Base-by-base conservation (phyloP, 2,113 vertebrate genomes). In the Lepidothrix coronata region DNA sequence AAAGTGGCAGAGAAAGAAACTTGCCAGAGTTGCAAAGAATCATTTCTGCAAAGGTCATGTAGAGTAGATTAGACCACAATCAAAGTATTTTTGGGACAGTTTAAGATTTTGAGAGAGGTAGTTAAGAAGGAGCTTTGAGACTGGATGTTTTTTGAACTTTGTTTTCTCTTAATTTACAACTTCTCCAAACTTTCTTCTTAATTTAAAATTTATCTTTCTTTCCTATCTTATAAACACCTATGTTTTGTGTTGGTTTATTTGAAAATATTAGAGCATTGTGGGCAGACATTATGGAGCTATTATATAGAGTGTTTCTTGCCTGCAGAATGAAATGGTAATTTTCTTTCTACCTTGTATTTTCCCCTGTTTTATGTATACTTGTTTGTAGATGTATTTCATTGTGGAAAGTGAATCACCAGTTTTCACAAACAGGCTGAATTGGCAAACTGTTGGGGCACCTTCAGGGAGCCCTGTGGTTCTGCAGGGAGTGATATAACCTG, bases 11-110 rank as follows among this genome's bases (percentile, higher is more conserved):
- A 84, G 55, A 57, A 86, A 84, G 46, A 65, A 89, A 57, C 52
- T 94, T 96, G 67, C 70, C 79, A 72, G 73, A 44, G 20, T 85
- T 85, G 58, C 81, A 58, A 95, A 93, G 79, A 87, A 88, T 48
- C 5, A 52, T 88, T 81, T 68, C 62, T 90, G 66, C 80, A 66
- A 91, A 93, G 62, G 66, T 94, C 80, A 82, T 1, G 4, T 37
- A 71, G 77, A 77, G 28, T 27, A 41, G 51, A 30, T 74, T 59
- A 93, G 48, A 81, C 22, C 30, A 41, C 43, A 75, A 85, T 62
- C n/a, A 77, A 91, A 71, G 27, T 48, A 59, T 85, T 91, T 77
- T 81, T 43, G 54, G 76, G 55, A 68, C 44, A 84, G 6, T 12
- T 74, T 91, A 62, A 2, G 17, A 67, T 91, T 78, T 65, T 89